Conservation (phyloP, 2,797 vertebrate species). For the Dendrocincla fuliginosa region DNA sequence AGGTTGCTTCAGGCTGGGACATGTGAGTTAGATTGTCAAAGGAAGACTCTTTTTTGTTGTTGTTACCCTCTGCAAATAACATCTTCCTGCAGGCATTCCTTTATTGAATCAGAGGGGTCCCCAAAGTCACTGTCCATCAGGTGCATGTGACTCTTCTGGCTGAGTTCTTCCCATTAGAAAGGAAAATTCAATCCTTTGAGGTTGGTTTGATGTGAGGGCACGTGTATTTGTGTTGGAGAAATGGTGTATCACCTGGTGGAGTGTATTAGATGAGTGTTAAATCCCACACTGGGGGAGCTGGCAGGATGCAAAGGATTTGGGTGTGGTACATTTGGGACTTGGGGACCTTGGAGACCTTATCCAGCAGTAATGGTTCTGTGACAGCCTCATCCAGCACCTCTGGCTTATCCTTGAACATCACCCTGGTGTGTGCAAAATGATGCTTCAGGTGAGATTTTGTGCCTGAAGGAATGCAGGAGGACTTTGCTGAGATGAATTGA, state of each 20-base stretch:
- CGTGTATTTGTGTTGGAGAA: neutral
- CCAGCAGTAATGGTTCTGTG: neutral
- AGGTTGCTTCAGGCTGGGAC: neutral
- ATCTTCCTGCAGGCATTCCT: neutral
- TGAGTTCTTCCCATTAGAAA: neutral
- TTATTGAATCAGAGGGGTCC: neutral
- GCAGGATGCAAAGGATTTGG: accelerated
- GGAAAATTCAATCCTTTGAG: neutral
- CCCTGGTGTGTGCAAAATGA: neutral
- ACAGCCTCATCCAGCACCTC: neutral
- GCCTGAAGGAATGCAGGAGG: neutral
- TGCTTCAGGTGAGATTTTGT: neutral
- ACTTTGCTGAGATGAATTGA: neutral
- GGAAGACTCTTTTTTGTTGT: neutral
- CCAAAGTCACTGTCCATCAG: neutral
- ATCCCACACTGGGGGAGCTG: accelerated
- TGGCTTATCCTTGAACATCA: neutral
- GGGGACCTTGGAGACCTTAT: neutral
- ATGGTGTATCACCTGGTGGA: no score
- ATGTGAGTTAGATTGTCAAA: neutral
- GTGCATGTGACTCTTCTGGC: accelerated
- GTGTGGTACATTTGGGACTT: no score
- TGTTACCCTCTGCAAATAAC: neutral
- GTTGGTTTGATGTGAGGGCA: neutral
- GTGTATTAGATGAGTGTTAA: accelerated